A percentile compares a stretch with the other conserved stretches of the same genome.
phyloP scores from a whole-genome alignment of 2,888 invertebrate genomes.

The Sesia apiformis region DNA sequence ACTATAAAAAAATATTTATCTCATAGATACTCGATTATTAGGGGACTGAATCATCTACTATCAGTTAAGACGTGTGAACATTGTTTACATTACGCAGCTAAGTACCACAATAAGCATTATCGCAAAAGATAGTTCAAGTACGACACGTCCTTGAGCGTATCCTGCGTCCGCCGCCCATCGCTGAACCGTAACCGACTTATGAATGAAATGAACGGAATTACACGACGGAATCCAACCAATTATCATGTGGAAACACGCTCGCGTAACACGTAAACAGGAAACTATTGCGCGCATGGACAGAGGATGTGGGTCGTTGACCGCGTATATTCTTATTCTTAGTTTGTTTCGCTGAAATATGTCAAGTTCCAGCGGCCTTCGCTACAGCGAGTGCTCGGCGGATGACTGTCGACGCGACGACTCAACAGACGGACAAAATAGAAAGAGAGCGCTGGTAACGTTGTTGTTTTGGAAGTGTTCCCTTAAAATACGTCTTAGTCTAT shows the following conservation, averaged over 20 bases:
- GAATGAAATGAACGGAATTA: constrained; percentile 30
- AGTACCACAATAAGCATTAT: no score
- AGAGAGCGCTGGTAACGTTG: no score
- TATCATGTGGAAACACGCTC: constrained; percentile 19
- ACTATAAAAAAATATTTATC: no score
- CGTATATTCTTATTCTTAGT: not conserved
- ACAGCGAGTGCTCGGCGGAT: not conserved
- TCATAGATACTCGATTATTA: no score
- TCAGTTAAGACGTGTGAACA: no score
- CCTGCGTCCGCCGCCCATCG: constrained; percentile 18
- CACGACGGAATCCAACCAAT: constrained; percentile 9
- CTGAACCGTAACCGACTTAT: constrained; percentile 16
- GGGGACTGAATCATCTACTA: no score
- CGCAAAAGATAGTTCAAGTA: no score
- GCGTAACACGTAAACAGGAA: constrained; percentile 32
- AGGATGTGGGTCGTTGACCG: constrained; percentile 28
- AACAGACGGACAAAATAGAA: no score
- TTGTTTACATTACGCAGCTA: no score
- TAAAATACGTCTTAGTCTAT: no score
- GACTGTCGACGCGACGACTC: not conserved
- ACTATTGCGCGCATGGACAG: constrained; percentile 5
- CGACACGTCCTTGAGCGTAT: constrained; percentile 49
- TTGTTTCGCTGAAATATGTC: not conserved
- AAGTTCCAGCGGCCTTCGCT: not conserved
- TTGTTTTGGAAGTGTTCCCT: no score